Conservation (phyloP, 2,797 vertebrate species). For the Ciconia nigra region DNA sequence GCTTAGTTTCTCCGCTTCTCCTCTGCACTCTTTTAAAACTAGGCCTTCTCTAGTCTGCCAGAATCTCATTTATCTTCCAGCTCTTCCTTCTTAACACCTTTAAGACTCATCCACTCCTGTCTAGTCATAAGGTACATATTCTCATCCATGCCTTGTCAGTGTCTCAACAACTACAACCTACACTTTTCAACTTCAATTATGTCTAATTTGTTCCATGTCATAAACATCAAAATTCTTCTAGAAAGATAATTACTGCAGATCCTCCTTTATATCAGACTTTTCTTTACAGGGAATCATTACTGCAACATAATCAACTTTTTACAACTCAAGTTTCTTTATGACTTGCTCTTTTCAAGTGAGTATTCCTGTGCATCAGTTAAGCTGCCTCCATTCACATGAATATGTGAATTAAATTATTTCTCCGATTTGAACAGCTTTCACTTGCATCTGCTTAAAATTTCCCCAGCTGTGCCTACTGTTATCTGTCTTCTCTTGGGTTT, state of each 20-base stretch:
- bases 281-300: not conserved
- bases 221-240: not conserved
- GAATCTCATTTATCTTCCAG: not conserved
- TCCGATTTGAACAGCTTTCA: not conserved
- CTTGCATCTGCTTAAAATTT: not conserved
- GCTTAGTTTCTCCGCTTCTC: not conserved
- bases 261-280: not conserved
- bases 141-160: not conserved
- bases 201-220: not conserved
- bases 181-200: not conserved
- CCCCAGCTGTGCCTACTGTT: not conserved
- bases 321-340: not conserved
- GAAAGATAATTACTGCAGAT: not conserved
- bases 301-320: not conserved
- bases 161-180: not conserved
- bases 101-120: not conserved
- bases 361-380: not conserved
- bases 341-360: not conserved
- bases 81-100: not conserved
- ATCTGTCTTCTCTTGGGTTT: not conserved
- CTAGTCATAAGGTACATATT: not conserved
- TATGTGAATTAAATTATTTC: not conserved
- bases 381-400: not conserved
- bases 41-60: not conserved
- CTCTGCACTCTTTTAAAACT: not conserved